Conservation (phyloP, 2,888 invertebrate species). For the Melanchra persicariae region DNA sequence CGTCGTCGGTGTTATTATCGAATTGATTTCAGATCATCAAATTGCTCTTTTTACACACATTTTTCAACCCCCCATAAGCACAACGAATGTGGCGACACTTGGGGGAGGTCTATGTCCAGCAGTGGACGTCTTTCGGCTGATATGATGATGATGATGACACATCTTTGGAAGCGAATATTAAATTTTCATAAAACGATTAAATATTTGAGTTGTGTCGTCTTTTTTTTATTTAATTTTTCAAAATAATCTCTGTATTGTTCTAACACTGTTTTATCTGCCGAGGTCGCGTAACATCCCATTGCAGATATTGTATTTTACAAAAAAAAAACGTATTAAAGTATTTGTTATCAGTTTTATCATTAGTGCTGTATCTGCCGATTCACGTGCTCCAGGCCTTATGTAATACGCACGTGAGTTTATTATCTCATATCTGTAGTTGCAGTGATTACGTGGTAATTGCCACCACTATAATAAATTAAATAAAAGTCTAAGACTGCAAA, state of each 20-base stretch:
- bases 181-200: not conserved
- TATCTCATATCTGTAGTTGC: slow-evolving; percentile 27
- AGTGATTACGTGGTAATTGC: slow-evolving; percentile 16
- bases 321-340: slow-evolving; percentile 21
- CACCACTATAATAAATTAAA: not conserved
- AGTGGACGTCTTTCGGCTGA: no score
- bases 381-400: slow-evolving; percentile 40
- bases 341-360: slow-evolving; percentile 44
- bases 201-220: not conserved
- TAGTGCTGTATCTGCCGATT: slow-evolving; percentile 6
- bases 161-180: not conserved
- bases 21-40: no score
- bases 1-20: no score
- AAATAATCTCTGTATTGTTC: slow-evolving; percentile 13
- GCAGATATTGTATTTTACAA: slow-evolving; percentile 39
- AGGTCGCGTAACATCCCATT: slow-evolving; percentile 27
- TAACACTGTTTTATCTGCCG: slow-evolving; percentile 12
- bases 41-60: no score
- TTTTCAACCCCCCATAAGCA: no score
- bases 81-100: no score
- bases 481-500: not conserved
- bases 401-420: slow-evolving; percentile 40
- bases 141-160: no score
- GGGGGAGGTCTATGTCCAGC: no score
- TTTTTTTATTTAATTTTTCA: not conserved